Conservation (phyloP, 2,797 vertebrate genomes). For the Pseudochaenichthys georgianus region DNA sequence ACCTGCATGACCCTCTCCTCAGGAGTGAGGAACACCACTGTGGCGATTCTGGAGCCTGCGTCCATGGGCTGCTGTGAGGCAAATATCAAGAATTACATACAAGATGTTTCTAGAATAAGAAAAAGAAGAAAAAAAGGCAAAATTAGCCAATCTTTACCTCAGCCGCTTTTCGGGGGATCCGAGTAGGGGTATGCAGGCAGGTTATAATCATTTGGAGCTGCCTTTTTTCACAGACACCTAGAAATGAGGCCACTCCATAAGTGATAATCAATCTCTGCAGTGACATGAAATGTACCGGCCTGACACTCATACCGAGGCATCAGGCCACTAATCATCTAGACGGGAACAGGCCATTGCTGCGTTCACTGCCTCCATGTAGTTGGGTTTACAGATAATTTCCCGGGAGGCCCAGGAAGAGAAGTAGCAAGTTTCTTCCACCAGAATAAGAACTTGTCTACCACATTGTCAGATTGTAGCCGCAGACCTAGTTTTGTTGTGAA, state of each 20-base stretch:
- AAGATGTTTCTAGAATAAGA: not conserved
- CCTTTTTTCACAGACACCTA: conserved; percentile 76
- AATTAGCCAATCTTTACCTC: conserved; percentile 46
- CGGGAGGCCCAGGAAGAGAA: conserved; percentile 75
- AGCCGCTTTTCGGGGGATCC: conserved; percentile 18
- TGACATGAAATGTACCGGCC: conserved; percentile 21
- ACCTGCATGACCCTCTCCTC: conserved; percentile 71
- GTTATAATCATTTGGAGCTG: conserved; percentile 22
- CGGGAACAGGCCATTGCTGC: not conserved
- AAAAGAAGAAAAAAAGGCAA: not conserved
- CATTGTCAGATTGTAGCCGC: conserved; percentile 47
- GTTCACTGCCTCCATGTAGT: conserved; percentile 86
- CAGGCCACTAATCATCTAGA: conserved; percentile 31
- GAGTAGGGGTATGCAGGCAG: conserved; percentile 9
- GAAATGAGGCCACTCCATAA: conserved; percentile 24
- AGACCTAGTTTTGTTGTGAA: conserved; percentile 64
- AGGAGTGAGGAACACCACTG: conserved; percentile 80
- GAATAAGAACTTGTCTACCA: conserved; percentile 55
- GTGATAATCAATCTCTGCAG: conserved; percentile 27
- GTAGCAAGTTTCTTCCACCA: conserved; percentile 77
- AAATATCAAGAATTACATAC: not conserved
- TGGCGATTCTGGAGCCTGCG: conserved; percentile 69
- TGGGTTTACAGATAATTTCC: conserved; percentile 82
- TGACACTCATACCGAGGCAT: conserved; percentile 1
- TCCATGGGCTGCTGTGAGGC: conserved; percentile 40